Base-by-base conservation (phyloP, 2,797 vertebrate genomes). In the Centroberyx gerrardi region DNA sequence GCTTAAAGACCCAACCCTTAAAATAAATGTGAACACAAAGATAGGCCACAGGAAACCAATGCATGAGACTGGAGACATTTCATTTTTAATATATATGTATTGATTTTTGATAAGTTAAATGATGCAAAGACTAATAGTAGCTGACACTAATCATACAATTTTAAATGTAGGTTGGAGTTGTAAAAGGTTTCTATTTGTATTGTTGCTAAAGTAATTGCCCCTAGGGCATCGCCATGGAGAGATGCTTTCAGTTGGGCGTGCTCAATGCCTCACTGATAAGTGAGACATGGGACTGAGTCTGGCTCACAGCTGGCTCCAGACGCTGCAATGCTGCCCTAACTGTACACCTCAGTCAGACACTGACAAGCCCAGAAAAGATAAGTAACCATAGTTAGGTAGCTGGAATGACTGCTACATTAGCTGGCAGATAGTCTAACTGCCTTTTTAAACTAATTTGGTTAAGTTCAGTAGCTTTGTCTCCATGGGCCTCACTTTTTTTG, bases 361-460 rank as follows among this genome's bases (percentile, higher is more conserved):
- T 38, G 36, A 38, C 6, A 7, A 38, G 36, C 5, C 8, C 36
- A 7, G 36, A 38, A 38, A 38, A 38, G 6, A 38, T 38, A 38
- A 38, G 36, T 38, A 8, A 38, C 73, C 17, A 70, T 52, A 72
- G 74, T 83, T 74, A 15, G 1, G 17, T 15, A 64, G 72, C 62
- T 72, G 73, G 79, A 49, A 82, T 22, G 22, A 22, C 22, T 77
- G 52, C 7, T 27, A 83, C 82, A 83, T 83, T 70, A 81, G 78
- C 70, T 72, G 70, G 62, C 58, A 88, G 82, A 90, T 87, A 82
- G 86, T 88, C 71, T 83, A 79, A 89, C 87, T 22, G 22, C 22
- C 22, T 22, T 22, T 22, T 22, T 22, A 22, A 4, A 6, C 2
- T 38, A 8, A 38, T 22, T 22, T 22, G 22, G 22, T 38, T 38